phyloP scores from a whole-genome alignment of 2,797 vertebrate genomes.

The Chelon labrosus region DNA sequence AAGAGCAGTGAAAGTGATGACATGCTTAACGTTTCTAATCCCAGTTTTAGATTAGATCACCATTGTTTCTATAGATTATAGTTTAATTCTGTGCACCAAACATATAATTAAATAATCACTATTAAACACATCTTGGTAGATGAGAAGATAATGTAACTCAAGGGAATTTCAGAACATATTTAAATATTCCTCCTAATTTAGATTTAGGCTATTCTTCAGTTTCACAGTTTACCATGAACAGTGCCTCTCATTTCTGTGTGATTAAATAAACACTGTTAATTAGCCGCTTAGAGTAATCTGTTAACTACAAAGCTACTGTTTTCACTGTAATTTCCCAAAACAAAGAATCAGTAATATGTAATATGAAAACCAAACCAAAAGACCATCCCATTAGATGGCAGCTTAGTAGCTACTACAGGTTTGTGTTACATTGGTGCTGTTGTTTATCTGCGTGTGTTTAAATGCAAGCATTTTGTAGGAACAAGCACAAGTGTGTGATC shows the following conservation, averaged over 20 bases:
- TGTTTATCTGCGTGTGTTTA: conserved; percentile 27
- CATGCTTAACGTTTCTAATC: background rate
- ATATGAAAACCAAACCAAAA: conserved; percentile 1
- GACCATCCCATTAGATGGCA: conserved; percentile 10
- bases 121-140: conserved; percentile 13
- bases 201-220: background rate
- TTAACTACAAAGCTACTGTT: conserved; percentile 32
- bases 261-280: conserved; percentile 55
- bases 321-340: conserved; percentile 32
- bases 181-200: conserved; percentile 8
- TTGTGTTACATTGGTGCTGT: conserved; percentile 16
- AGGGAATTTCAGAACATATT: conserved; percentile 17
- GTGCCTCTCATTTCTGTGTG: conserved; percentile 40
- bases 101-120: conserved; percentile 24
- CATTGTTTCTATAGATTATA: background rate
- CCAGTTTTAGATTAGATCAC: background rate
- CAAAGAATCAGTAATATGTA: conserved; percentile 11
- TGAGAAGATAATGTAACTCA: conserved; percentile 11
- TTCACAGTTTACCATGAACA: conserved; percentile 21
- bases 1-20: background rate
- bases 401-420: background rate
- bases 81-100: conserved; percentile 1
- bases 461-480: conserved; percentile 49
- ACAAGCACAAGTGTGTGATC: conserved; percentile 42
- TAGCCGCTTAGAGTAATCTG: conserved; percentile 40